Evolutionary conservation across 2,888 invertebrate species (phyloP), one percentile per base, ranked within the genome.

Genomic region (Anticlea derivata): DNA sequence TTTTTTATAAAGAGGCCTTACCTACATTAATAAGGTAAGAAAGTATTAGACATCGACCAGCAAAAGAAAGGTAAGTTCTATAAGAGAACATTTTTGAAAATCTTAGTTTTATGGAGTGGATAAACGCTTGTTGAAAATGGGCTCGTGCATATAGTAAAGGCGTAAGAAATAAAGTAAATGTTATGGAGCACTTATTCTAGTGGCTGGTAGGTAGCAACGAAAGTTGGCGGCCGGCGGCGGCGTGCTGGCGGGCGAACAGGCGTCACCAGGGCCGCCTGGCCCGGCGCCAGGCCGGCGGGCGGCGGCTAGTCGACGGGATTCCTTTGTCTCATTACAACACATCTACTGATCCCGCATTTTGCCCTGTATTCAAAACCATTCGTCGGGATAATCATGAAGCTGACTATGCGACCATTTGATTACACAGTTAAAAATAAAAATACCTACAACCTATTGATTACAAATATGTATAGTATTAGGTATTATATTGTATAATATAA

Each of bases 261-360:
- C 85, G 87, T 83, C 86, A 83, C 86, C 86, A 86, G 85, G 86
- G 87, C 85, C 87, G 87, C 79, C 87, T 88, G 89, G 90, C 88
- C 72, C 76, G 89, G 88, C 89, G 89, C 90, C 89, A 89, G 89
- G 87, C 87, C 75, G 89, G 90, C 90, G 89, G 87, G 84, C 84
- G 86, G 86, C 88, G 75, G 83, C 80, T 80, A 75, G 70, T 68
- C 80, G 79, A 76, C 84, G 90, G 90, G 89, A 89, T 90, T 89
- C 89, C 90, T 90, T 90, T 90, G 90, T 90, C 83, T 89, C 84
- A 81, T 83, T 82, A 83, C 76, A 78, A 75, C 75, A 78, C 76
- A 45, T 47, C 30, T 63, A 69, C 65, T 64, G 68, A 66, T 67
- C 68, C 62, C 58, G 44, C 34, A 44, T 40, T 30, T 44, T 45